phyloP scores from a whole-genome alignment of 1,140 invertebrate genomes.

The Anoplolepis gracilipes region DNA sequence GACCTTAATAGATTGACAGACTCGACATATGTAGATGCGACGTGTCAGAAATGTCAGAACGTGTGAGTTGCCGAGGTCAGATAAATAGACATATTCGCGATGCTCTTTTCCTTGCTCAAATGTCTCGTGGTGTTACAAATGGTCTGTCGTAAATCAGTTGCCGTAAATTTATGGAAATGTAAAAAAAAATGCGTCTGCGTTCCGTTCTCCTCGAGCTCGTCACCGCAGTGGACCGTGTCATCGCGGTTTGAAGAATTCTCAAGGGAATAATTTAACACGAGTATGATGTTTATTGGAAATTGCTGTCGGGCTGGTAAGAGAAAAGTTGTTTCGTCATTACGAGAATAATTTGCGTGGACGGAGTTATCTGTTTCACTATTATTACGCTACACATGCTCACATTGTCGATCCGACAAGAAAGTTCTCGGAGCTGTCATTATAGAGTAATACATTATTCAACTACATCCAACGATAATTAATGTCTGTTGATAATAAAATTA shows the following conservation, averaged over 20 bases:
- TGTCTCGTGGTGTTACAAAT: conserved; percentile 21
- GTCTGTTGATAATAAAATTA: not conserved
- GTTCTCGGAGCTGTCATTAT: not conserved
- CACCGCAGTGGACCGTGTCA: not conserved
- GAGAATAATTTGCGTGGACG: conserved; percentile 30
- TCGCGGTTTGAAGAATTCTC: conserved; percentile 5
- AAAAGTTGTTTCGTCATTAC: conserved; percentile 39
- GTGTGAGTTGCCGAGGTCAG: not conserved
- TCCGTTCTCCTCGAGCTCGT: not conserved
- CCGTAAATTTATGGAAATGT: conserved; percentile 31
- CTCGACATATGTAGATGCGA: not conserved
- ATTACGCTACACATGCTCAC: not conserved
- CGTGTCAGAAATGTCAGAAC: conserved; percentile 25
- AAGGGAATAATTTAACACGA: conserved; percentile 12
- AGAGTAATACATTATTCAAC: not conserved
- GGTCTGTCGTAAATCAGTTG: conserved; percentile 41
- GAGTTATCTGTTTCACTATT: not conserved
- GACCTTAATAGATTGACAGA: conserved; percentile 35
- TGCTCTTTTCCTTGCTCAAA: too few relatives aligned
- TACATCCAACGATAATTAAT: not conserved
- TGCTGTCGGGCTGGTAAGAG: not conserved
- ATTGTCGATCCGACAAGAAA: not conserved
- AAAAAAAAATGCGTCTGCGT: not conserved
- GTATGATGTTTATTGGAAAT: conserved; percentile 46
- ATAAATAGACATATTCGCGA: conserved; percentile 36